Conservation (phyloP, 2,113 vertebrate genomes). For the Burhinus bistriatus region DNA sequence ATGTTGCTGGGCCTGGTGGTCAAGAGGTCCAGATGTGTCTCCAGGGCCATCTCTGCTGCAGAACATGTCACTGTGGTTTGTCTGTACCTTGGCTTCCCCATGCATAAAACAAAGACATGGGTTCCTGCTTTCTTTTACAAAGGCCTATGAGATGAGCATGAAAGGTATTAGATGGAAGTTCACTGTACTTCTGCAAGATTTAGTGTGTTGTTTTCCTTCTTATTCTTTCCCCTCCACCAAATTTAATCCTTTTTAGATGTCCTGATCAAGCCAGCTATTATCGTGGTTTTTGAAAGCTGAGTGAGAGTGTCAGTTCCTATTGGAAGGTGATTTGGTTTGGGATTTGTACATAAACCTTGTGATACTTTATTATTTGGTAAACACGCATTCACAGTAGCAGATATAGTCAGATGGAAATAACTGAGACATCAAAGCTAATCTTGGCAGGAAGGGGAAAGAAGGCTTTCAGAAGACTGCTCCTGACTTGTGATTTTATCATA, state of each 20-base stretch:
- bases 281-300: neutral
- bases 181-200: neutral
- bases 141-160: neutral
- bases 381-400: neutral
- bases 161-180: neutral
- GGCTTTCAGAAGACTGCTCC: neutral
- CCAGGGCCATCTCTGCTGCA: neutral
- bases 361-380: neutral
- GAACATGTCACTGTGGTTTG: neutral
- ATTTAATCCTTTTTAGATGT: neutral
- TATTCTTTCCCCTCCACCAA: accelerated
- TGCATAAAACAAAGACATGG: neutral
- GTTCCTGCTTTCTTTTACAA: neutral
- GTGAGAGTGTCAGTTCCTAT: neutral
- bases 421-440: slow-evolving; percentile 9
- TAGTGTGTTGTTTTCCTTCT: neutral
- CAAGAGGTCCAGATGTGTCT: neutral
- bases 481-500: neutral
- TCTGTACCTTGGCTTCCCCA: neutral
- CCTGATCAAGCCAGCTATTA: neutral
- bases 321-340: neutral
- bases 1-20: neutral
- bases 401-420: slow-evolving; percentile 4
- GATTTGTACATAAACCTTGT: slow-evolving; percentile 2
- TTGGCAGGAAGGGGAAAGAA: neutral